Base-by-base conservation (phyloP, 2,888 invertebrate species). In the Sicus ferrugineus region DNA sequence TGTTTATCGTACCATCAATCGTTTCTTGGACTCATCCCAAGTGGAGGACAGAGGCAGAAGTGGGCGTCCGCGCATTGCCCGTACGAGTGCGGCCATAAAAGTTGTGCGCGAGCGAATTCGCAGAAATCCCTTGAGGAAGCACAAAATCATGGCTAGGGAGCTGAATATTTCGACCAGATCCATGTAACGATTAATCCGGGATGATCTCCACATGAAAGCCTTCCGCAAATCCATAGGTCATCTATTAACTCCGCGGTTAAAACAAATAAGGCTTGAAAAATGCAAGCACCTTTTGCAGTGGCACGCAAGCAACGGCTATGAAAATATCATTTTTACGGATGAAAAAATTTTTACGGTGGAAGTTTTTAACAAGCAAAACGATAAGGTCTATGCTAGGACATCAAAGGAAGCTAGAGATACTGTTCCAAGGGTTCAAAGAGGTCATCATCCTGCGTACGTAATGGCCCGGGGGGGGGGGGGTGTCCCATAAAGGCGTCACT, bases 381-480 rank as follows among this genome's bases (percentile, higher is more conserved):
- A 58, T 26, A 58, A 58, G n/a, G 31, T 58, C 58, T 58, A 58
- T 30, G 16, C 58, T 58, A 58, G 30, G 26, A 58, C 28, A 58
- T 58, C 58, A 5, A 21, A 16, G 38, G 26, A 66, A 66, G 56
- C 66, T 52, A 38, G 7, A 42, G 2, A 54, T 38, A 34, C 42
- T 4, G 56, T 46, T 28, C 50, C 46, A 19, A 63, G 70, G 14
- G 50, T 67, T 30, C 16, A 67, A 30, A 66, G 19, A 30, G 48
- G 42, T 23, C 54, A 70, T 21, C 66, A 70, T 62, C 52, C 61
- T 14, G 31, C 52, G 34, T 66, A 14, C 30, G 54, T 70, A 14
- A 67, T 67, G 62, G 28, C 46, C 52, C 67, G 54, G 34, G 59
- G 56, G 67, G 58, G 31, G 30, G 67, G 58, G 31, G 30, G 46